Evolutionary conservation across 2,113 vertebrate genomes (phyloP).

Genomic region (Phodopus roborovskii): DNA sequence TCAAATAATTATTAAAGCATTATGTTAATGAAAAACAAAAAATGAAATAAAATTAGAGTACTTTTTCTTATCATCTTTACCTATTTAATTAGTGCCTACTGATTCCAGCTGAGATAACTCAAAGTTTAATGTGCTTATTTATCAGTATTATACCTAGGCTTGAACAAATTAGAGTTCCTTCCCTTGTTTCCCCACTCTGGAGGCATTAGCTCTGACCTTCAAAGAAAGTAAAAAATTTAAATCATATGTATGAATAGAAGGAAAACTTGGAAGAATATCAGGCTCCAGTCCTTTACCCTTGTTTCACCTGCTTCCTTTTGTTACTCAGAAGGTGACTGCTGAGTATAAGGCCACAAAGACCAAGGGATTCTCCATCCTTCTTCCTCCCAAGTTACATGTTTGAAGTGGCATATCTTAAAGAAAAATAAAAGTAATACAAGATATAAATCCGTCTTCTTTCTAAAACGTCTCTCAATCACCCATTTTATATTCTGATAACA

Average conservation of each 20-base stretch:
- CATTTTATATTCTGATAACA: background rate
- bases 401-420: background rate
- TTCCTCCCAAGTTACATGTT: background rate
- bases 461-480: conserved; percentile 25
- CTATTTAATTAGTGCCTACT: conserved; percentile 8
- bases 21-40: background rate
- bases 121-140: conserved; percentile 12
- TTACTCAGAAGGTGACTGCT: background rate
- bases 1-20: background rate
- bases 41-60: background rate
- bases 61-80: background rate
- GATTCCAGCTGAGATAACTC: background rate
- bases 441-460: conserved; percentile 18
- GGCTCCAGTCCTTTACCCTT: background rate
- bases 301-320: background rate
- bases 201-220: background rate
- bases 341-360: background rate
- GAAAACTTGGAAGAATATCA: background rate
- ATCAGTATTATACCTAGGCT: background rate
- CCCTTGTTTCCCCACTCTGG: background rate
- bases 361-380: background rate
- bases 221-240: background rate
- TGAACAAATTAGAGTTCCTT: background rate
- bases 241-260: background rate
- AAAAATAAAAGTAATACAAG: background rate